These are phyloP conservation scores for Zapus hudsonius DNA, from an alignment of 2,113 vertebrate species.

Conservation along the genomic window DNA sequence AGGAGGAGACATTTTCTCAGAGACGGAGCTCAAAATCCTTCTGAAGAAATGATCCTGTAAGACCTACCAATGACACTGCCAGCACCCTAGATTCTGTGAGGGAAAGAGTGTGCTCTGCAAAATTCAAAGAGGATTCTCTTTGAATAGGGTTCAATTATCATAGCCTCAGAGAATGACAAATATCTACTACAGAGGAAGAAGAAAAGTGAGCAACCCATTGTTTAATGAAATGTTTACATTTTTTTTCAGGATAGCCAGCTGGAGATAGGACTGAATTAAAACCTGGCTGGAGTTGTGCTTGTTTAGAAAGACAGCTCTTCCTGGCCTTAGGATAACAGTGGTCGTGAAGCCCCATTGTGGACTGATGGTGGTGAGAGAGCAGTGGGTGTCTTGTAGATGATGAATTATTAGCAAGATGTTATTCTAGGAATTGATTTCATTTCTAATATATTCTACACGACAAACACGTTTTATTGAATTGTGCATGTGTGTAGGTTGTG, in stretches of 20 bases:
- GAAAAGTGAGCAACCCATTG: not conserved
- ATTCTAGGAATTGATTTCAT: conserved; percentile 20
- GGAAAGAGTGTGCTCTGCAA: not conserved
- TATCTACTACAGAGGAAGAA: not conserved
- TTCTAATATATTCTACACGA: not conserved
- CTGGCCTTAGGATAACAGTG: not conserved
- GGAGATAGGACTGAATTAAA: not conserved
- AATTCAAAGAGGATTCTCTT: not conserved
- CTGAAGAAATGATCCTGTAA: not conserved
- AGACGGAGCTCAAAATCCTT: not conserved
- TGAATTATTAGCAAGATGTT: not conserved
- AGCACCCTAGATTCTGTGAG: not conserved
- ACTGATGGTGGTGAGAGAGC: not conserved
- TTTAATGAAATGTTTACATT: conserved; percentile 22
- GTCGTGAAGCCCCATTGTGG: not conserved
- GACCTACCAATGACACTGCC: not conserved
- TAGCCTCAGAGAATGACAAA: not conserved
- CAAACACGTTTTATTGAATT: not conserved
- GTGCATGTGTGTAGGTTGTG: too few species aligned
- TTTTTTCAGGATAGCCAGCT: not conserved
- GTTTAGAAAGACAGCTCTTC: conserved; percentile 4
- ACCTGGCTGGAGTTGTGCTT: not conserved
- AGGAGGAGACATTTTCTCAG: not conserved
- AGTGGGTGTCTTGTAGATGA: conserved; percentile 12
- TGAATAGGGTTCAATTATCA: not conserved